A percentile compares a stretch with the other conserved stretches of the same genome.
phyloP scores from a whole-genome alignment of 1,140 invertebrate genomes.

The Calephelis nemesis region DNA sequence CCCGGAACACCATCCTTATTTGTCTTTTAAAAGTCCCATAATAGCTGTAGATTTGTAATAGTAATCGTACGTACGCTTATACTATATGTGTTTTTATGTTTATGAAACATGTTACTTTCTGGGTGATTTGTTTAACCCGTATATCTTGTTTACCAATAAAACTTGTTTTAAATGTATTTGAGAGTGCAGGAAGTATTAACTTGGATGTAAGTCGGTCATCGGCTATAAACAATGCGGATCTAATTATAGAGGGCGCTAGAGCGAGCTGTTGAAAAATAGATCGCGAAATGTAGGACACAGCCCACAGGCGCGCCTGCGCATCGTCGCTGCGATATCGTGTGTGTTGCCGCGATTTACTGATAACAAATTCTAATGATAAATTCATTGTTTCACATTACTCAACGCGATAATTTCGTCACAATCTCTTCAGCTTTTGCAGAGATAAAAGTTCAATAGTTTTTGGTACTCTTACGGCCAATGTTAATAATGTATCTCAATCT shows the following conservation, averaged over 20 bases:
- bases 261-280: slow-evolving; percentile 63
- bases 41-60: no score
- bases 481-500: no score
- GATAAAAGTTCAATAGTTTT: no score
- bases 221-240: slow-evolving; percentile 68
- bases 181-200: slow-evolving; percentile 52
- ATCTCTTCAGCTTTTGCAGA: no score
- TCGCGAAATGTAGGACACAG: slow-evolving; percentile 67
- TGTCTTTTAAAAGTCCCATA: no score
- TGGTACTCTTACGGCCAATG: no score
- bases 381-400: background rate
- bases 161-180: slow-evolving; percentile 13
- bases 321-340: slow-evolving; percentile 22
- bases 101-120: background rate
- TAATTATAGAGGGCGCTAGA: slow-evolving; percentile 72
- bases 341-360: background rate
- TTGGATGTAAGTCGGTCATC: slow-evolving; percentile 49
- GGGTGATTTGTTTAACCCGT: background rate
- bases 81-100: no score
- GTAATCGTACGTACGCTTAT: no score
- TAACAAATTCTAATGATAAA: background rate
- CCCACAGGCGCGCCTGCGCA: slow-evolving; percentile 61
- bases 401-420: no score
- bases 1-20: no score
- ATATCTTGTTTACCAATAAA: slow-evolving; percentile 10